phyloP scores from a whole-genome alignment of 2,888 invertebrate species.

The Chaetogeoica ovagalla region DNA sequence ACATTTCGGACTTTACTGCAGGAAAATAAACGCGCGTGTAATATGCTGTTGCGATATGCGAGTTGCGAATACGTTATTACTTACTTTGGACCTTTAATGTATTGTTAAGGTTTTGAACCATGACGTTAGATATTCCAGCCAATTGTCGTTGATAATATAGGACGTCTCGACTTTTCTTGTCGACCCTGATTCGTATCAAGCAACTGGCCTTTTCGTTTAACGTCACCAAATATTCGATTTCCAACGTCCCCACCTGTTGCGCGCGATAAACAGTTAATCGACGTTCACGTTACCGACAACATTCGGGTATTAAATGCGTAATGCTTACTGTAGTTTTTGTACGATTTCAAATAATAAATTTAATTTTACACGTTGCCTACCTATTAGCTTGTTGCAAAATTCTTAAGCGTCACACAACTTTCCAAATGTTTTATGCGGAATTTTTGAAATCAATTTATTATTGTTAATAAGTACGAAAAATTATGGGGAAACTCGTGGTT shows the following conservation, averaged over 20 bases:
- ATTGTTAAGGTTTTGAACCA: constrained; percentile 25
- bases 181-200: constrained; percentile 6
- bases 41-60: not conserved
- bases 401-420: too few species aligned
- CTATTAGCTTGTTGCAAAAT: too few species aligned
- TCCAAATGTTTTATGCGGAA: too few species aligned
- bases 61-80: not conserved
- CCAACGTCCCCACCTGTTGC: constrained; percentile 22
- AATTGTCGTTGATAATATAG: constrained; percentile 18
- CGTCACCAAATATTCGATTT: constrained; percentile 19
- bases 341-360: too few species aligned
- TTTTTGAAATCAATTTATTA: too few species aligned
- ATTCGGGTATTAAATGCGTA: too few species aligned
- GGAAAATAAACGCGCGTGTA: not conserved
- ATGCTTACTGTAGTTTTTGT: too few species aligned
- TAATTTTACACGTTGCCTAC: too few species aligned
- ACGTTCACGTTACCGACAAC: not conserved
- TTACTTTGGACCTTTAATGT: constrained; percentile 20
- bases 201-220: constrained; percentile 7
- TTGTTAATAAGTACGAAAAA: too few species aligned
- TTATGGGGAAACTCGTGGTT: too few species aligned
- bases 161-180: constrained; percentile 1
- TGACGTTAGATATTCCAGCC: not conserved
- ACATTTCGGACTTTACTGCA: constrained; percentile 15
- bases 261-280: not conserved